Evolutionary conservation across 2,113 vertebrate species (phyloP), one percentile per base, ranked within the genome.

Genomic region (Sisor rabdophorus): DNA sequence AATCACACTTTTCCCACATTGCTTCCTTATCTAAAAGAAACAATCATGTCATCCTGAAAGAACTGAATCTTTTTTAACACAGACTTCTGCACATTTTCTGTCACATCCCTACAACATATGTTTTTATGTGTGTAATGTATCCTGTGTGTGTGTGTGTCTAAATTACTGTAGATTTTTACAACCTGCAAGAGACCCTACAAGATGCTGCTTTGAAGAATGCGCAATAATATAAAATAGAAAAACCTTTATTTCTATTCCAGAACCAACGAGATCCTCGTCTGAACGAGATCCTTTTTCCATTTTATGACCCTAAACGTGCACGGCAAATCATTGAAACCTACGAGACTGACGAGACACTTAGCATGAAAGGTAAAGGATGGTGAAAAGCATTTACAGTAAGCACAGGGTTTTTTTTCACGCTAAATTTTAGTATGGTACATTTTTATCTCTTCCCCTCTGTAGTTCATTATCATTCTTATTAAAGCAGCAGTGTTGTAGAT

Each of bases 201-300:
- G 55, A 52, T 47, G 52, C 48, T 58, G 58, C 73, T 48, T 72
- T 64, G 65, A 72, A 65, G 68, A 16, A 65, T n/a, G n/a, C n/a
- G n/a, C n/a, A n/a, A n/a, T n/a, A n/a, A n/a, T n/a, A n/a, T n/a
- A n/a, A 58, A 59, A 69, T 30, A 20, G 0, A 74, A 9, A 75
- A 48, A 73, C 56, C 30, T 89, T 73, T 86, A 71, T 30, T 78
- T 89, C 86, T 90, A 86, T 84, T 67, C 86, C 86, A 99, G 97
- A 95, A 95, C 87, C 97, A 99, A 84, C 94, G 97, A 79, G 97
- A 98, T 81, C 96, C 97, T 56, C 91, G 96, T 75, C 89, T 99
- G 89, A 99, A 99, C 79, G 97, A 99, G 90, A 99, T 98, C 89
- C 93, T 99, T 71, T 99, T 98, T 88, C 97, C 97, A 3, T 98